These are phyloP conservation scores for Merluccius polli DNA, from an alignment of 2,797 vertebrate species.

Conservation along the genomic window DNA sequence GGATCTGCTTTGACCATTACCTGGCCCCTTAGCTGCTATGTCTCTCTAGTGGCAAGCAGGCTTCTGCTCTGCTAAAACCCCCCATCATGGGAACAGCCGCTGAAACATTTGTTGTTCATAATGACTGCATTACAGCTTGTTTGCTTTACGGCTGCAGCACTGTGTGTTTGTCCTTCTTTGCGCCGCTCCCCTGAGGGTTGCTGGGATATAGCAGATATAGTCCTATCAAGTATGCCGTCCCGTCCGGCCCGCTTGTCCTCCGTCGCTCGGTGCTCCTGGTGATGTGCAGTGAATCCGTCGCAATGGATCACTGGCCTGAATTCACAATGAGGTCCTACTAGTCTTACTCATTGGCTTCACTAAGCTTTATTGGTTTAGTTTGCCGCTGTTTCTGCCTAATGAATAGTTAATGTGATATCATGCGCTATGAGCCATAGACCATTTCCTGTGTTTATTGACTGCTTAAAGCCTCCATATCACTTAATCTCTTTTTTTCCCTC, in stretches of 20 bases:
- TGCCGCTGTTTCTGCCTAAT: slow-evolving; percentile 43
- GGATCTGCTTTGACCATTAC: neutral
- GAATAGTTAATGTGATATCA: slow-evolving; percentile 44
- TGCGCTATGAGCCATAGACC: slow-evolving; percentile 44
- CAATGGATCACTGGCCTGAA: neutral
- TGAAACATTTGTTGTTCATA: neutral
- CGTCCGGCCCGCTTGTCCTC: neutral
- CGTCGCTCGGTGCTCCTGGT: too few relatives aligned
- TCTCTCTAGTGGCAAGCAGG: neutral
- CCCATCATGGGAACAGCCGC: neutral
- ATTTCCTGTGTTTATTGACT: slow-evolving; percentile 21
- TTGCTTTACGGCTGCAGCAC: neutral
- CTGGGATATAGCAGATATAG: neutral
- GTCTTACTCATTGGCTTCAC: slow-evolving; percentile 31
- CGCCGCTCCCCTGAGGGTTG: neutral
- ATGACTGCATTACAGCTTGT: slow-evolving; percentile 14
- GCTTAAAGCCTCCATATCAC: slow-evolving; percentile 38
- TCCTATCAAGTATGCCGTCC: neutral
- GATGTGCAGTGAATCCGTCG: neutral
- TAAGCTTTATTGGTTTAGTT: slow-evolving; percentile 36
- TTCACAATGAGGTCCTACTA: slow-evolving; percentile 23
- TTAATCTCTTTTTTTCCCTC: slow-evolving; percentile 43
- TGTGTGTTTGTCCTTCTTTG: neutral
- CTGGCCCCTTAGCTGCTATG: slow-evolving; percentile 8
- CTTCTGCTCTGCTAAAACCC: slow-evolving; percentile 9